Conservation (phyloP, 2,888 invertebrate species). For the Drosophila multiciliata region DNA sequence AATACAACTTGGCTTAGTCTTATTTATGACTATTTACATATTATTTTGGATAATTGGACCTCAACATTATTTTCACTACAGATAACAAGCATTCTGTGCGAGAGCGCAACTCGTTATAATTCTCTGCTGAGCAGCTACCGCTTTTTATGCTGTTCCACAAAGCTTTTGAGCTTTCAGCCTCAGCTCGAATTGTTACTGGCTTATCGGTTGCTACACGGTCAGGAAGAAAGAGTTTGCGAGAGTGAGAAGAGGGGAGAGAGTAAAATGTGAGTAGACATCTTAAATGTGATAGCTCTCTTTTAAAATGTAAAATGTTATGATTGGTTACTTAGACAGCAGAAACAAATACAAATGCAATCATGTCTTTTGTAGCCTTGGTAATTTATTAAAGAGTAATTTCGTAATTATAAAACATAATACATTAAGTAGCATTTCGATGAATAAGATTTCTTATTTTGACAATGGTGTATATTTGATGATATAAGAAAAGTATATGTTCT, state of each 20-base stretch:
- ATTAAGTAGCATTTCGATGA: constrained; percentile 56
- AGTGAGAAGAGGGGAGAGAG: neutral
- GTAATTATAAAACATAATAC: constrained; percentile 62
- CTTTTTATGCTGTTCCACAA: constrained; percentile 9
- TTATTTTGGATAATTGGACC: neutral
- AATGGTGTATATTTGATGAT: neutral
- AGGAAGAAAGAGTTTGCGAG: neutral
- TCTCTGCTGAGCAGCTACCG: neutral
- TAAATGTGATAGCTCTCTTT: neutral
- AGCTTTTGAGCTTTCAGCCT: neutral
- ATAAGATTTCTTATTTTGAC: neutral
- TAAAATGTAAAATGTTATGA: neutral
- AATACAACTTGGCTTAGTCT: neutral
- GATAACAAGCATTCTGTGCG: constrained; percentile 10
- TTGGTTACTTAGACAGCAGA: neutral
- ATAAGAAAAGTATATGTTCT: constrained; percentile 17
- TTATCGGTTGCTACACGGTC: neutral
- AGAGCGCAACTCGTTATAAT: constrained; percentile 34
- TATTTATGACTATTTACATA: neutral
- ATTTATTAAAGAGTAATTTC: constrained; percentile 16
- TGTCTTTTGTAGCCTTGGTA: neutral
- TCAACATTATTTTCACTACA: neutral
- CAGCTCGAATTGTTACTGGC: constrained; percentile 14
- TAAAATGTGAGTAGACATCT: neutral
- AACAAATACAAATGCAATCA: neutral